A percentile compares a stretch with the other conserved stretches of the same genome.
Conservation (phyloP, 2,888 invertebrate genomes). For the Colostygia pectinataria region DNA sequence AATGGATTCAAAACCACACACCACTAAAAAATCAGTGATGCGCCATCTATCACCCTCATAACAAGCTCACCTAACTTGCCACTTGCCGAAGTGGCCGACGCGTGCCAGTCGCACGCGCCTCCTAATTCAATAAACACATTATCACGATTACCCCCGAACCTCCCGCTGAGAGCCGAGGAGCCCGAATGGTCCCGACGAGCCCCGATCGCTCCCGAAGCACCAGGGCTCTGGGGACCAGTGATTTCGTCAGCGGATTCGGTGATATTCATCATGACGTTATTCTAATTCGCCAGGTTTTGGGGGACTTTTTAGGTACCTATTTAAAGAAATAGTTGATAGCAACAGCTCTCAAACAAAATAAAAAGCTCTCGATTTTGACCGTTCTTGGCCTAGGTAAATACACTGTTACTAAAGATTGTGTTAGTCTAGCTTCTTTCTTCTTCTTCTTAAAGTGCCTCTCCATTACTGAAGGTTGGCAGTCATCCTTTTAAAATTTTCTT, state of each 20-base stretch:
- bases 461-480: too few species aligned
- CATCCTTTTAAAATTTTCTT: too few species aligned
- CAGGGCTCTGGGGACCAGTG: conserved; percentile 45
- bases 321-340: not conserved
- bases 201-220: conserved; percentile 29
- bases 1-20: conserved; percentile 32
- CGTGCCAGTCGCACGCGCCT: conserved; percentile 75
- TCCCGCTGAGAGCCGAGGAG: conserved; percentile 53
- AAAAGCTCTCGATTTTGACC: too few species aligned
- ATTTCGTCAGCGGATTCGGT: conserved; percentile 66
- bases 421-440: too few species aligned
- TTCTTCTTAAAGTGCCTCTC: too few species aligned
- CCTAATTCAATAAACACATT: conserved; percentile 83
- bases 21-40: conserved; percentile 35
- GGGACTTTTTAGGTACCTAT: not conserved
- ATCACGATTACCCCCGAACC: conserved; percentile 77
- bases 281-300: conserved; percentile 52
- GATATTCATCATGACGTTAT: conserved; percentile 71
- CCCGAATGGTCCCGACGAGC: conserved; percentile 50
- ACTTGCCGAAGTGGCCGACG: conserved; percentile 49
- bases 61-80: conserved; percentile 50
- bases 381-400: too few species aligned
- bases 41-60: conserved; percentile 48
- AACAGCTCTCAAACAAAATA: too few species aligned
- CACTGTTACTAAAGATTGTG: too few species aligned